A percentile compares a stretch with the other conserved stretches of the same genome.
Evolutionary conservation across 2,888 invertebrate species (phyloP).

Genomic region (Plebejus melissa): DNA sequence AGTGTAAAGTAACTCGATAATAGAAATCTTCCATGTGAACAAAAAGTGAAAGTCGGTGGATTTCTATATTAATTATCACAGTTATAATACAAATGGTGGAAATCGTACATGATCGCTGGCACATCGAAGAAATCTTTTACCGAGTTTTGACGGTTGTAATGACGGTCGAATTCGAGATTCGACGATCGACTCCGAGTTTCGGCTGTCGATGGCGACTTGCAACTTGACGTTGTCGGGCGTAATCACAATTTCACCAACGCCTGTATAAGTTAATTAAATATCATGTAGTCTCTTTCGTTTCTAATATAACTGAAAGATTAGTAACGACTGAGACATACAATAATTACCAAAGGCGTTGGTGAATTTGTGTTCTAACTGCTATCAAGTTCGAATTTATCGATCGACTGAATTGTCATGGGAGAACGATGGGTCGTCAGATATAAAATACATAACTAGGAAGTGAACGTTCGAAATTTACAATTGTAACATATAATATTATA

Average conservation of each 20-base stretch:
- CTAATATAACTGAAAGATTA: background rate
- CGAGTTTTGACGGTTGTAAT: conserved; percentile 42
- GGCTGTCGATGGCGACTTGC: background rate
- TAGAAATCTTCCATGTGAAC: conserved; percentile 71
- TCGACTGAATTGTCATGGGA: conserved; percentile 18
- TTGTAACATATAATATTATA: conserved; percentile 16
- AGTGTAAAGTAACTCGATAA: conserved; percentile 49
- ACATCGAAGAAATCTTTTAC: conserved; percentile 73
- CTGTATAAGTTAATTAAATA: background rate
- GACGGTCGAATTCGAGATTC: conserved; percentile 13
- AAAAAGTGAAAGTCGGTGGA: conserved; percentile 71
- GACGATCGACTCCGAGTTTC: conserved; percentile 13
- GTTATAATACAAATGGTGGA: conserved; percentile 74
- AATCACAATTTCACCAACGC: background rate
- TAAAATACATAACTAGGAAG: background rate
- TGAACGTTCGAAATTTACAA: conserved; percentile 19
- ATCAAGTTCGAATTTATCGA: background rate
- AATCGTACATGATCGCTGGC: conserved; percentile 60
- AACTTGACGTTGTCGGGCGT: background rate
- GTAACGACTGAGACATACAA: background rate
- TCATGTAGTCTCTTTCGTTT: background rate
- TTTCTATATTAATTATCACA: conserved; percentile 76
- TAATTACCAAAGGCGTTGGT: background rate
- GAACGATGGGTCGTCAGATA: conserved; percentile 25
- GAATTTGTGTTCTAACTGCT: background rate